Evolutionary conservation across 2,888 invertebrate species (phyloP).

Genomic region (Scaptomyza flava): DNA sequence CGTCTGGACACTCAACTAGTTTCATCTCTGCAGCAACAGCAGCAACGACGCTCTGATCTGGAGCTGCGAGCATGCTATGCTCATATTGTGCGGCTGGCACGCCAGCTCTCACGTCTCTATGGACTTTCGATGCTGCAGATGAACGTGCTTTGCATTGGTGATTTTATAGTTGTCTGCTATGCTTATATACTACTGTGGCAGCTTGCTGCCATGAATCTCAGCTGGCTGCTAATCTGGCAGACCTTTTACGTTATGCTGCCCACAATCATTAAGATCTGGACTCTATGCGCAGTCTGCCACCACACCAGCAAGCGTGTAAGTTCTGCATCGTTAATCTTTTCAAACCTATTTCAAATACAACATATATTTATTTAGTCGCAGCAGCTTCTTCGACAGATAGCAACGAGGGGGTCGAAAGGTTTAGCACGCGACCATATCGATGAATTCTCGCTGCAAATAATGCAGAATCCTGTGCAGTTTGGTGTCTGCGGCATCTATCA

Average conservation of each 20-base stretch:
- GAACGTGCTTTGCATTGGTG: slow-evolving; percentile 65
- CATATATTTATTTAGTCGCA: slow-evolving; percentile 34
- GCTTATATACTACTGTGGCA: slow-evolving; percentile 44
- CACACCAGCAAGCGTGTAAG: slow-evolving; percentile 54
- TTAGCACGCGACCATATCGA: slow-evolving; percentile 31
- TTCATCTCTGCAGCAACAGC: slow-evolving; percentile 26
- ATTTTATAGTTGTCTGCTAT: slow-evolving; percentile 59
- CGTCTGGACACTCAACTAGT: slow-evolving; percentile 57
- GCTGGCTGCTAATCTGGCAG: slow-evolving; percentile 27
- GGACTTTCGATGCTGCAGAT: slow-evolving; percentile 62
- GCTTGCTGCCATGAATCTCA: not conserved
- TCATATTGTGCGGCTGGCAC: slow-evolving; percentile 46
- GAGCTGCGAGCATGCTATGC: slow-evolving; percentile 46
- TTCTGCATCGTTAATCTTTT: not conserved
- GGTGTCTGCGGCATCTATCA: slow-evolving; percentile 65
- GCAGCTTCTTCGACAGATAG: slow-evolving; percentile 25
- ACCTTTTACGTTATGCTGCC: slow-evolving; percentile 39
- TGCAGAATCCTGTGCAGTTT: slow-evolving; percentile 66
- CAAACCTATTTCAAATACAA: too few species aligned
- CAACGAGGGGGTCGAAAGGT: not conserved
- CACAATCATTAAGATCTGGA: slow-evolving; percentile 54
- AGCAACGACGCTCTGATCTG: slow-evolving; percentile 6
- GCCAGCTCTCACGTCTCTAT: slow-evolving; percentile 48
- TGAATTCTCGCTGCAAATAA: slow-evolving; percentile 67
- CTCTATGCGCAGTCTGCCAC: slow-evolving; percentile 55